Percentiles rank a stretch among this genome's conserved stretches.
Evolutionary conservation across 2,113 vertebrate species (phyloP).

Genomic region (Sclerurus mexicanus): DNA sequence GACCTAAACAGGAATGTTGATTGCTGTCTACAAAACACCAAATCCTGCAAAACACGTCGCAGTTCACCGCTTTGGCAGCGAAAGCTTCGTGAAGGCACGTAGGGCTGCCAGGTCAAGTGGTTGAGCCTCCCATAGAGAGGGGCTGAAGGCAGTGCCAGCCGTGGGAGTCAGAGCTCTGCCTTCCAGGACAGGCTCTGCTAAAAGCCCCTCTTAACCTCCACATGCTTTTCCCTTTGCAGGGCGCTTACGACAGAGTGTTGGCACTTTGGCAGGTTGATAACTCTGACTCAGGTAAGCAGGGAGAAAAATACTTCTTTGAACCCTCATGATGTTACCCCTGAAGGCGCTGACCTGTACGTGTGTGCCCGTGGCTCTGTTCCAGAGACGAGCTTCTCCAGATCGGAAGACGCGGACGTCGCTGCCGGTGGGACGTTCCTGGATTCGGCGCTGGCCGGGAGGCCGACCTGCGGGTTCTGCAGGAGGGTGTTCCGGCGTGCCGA

Average conservation of each 20-base stretch:
- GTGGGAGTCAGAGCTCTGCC: not conserved
- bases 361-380: not conserved
- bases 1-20: not conserved
- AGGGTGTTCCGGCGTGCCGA: slow-evolving; percentile 76
- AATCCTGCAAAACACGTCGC: not conserved
- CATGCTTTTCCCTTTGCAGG: slow-evolving; percentile 33
- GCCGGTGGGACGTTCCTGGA: slow-evolving; percentile 50
- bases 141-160: not conserved
- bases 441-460: slow-evolving; percentile 53
- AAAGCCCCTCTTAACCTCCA: not conserved
- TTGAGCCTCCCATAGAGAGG: not conserved
- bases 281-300: slow-evolving; percentile 42
- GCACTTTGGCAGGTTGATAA: slow-evolving; percentile 39
- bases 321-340: rapidly evolving
- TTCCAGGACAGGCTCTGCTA: not conserved
- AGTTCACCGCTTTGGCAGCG: not conserved
- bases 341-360: not conserved
- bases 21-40: not conserved
- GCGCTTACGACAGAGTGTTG: not conserved
- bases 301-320: rapidly evolving
- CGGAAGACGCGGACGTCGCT: not conserved
- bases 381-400: not conserved
- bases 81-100: not conserved
- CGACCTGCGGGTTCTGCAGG: slow-evolving; percentile 80
- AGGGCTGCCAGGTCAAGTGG: rapidly evolving